A percentile compares a stretch with the other conserved stretches of the same genome.
These are phyloP conservation scores for Acanthosepion lycidas DNA, from an alignment of 2,888 invertebrate genomes.

Conservation along the genomic window DNA sequence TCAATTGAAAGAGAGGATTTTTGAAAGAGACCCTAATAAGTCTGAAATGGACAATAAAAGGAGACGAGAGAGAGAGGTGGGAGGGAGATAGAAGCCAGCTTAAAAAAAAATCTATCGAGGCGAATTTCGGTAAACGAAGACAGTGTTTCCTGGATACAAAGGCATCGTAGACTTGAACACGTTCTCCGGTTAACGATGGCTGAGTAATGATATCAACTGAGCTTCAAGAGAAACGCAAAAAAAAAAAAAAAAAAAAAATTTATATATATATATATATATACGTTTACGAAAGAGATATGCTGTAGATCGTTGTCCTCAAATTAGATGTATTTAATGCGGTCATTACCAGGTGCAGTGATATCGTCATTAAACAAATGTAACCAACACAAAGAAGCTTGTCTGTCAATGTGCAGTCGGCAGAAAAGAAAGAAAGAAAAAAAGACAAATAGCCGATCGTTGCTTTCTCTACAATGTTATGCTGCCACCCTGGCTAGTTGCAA, in stretches of 20 bases:
- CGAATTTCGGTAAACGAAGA: no score
- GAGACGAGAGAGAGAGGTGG: background rate
- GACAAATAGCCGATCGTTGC: no score
- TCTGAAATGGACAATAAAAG: background rate
- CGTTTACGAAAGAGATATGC: background rate
- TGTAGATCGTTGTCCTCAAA: background rate
- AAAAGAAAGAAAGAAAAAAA: background rate
- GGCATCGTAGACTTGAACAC: background rate
- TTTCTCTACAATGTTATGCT: background rate
- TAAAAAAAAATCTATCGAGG: no score
- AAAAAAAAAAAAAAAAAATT: no score
- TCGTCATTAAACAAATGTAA: no score
- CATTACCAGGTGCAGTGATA: background rate
- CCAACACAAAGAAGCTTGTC: no score
- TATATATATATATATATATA: no score
- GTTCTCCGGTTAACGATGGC: background rate
- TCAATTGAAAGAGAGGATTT: background rate
- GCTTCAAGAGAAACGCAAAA: background rate
- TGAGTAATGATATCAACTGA: background rate
- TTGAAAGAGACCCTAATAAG: conserved; percentile 22
- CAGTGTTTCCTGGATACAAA: background rate
- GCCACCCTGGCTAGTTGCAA: background rate
- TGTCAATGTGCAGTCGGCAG: no score
- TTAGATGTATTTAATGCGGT: background rate
- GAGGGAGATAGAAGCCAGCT: background rate